Evolutionary conservation across 92 coral and sea anemone genomes (phyloP).

Genomic region (Porites divaricata): DNA sequence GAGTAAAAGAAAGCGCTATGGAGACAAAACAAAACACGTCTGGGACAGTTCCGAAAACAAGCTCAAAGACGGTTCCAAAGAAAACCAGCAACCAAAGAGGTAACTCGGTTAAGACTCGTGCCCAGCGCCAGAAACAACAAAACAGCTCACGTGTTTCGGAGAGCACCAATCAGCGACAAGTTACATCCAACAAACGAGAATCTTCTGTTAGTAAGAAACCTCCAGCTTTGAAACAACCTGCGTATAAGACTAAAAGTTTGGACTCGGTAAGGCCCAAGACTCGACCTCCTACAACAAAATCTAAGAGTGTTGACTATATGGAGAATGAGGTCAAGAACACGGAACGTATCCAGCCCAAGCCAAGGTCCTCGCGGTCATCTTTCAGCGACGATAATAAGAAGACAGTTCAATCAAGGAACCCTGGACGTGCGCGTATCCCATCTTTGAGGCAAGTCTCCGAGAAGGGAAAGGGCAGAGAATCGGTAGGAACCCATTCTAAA

Average conservation of each 20-base stretch:
- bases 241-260: slow-evolving; percentile 16
- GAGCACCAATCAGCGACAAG: neutral
- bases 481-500: neutral
- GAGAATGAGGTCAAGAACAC: neutral
- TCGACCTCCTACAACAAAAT: slow-evolving; percentile 18
- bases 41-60: neutral
- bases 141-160: neutral
- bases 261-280: slow-evolving; percentile 26
- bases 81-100: neutral
- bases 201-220: neutral
- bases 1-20: slow-evolving; percentile 5
- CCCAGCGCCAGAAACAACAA: slow-evolving; percentile 19
- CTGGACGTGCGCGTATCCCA: neutral
- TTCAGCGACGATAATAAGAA: slow-evolving; percentile 32
- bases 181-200: neutral
- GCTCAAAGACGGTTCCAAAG: neutral
- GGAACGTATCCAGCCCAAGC: neutral
- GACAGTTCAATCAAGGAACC: neutral
- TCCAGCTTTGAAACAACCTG: slow-evolving; percentile 6
- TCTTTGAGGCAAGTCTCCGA: neutral
- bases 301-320: slow-evolving; percentile 17
- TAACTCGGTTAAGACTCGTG: slow-evolving; percentile 13
- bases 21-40: neutral
- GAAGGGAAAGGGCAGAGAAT: neutral
- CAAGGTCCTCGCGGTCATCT: slow-evolving; percentile 2